Percentiles rank a stretch among this genome's conserved stretches.
Conservation (phyloP, 2,113 vertebrate genomes). For the Ictalurus furcatus region DNA sequence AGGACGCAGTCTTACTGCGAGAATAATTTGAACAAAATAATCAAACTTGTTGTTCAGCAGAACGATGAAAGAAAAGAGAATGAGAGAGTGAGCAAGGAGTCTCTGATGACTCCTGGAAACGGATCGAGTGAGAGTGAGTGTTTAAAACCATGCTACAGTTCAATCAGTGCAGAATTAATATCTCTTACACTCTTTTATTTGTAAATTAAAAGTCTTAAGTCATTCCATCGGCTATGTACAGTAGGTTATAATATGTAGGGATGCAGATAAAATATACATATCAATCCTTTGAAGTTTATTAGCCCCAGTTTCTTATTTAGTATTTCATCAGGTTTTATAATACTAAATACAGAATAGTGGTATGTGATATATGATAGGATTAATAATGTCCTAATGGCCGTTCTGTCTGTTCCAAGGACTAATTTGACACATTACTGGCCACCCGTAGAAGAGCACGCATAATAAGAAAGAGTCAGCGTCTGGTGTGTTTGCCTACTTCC, state of each 20-base stretch:
- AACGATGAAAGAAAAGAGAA: constrained; percentile 33
- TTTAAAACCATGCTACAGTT: background rate
- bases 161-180: background rate
- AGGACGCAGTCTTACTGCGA: constrained; percentile 53
- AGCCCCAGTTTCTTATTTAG: constrained; percentile 21
- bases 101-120: constrained; percentile 43
- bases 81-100: background rate
- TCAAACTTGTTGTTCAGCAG: constrained; percentile 51
- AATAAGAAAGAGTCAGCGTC: constrained; percentile 55
- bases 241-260: background rate
- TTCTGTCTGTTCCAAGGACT: constrained; percentile 64
- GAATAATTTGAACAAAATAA: constrained; percentile 60
- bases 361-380: constrained; percentile 68
- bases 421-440: constrained; percentile 69
- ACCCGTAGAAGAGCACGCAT: constrained; percentile 15
- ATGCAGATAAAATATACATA: constrained; percentile 55
- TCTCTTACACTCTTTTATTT: background rate
- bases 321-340: constrained; percentile 39
- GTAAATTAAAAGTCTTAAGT: background rate
- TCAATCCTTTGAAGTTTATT: constrained; percentile 56
- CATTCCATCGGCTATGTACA: background rate
- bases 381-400: constrained; percentile 74
- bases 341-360: constrained; percentile 50
- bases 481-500: constrained; percentile 57
- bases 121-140: background rate